Base-by-base conservation (phyloP, 2,888 invertebrate species). In the Trissolcus brochymenae region DNA sequence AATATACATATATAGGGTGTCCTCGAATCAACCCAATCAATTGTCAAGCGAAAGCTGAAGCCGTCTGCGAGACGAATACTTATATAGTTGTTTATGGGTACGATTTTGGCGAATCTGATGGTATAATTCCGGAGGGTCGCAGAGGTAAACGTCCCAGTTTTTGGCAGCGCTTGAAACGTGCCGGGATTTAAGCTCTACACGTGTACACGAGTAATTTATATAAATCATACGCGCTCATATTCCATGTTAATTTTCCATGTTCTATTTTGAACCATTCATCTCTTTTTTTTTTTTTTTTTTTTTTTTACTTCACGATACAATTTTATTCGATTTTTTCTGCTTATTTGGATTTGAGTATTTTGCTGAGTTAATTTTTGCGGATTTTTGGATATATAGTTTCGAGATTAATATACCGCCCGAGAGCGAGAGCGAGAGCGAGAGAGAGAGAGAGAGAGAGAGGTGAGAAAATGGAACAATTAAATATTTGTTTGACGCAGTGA, bases 101-200 rank as follows among this genome's bases (percentile, higher is more conserved):
- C 25, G 6, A 25, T 25, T 25, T 25, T 6, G 25, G 25, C 25
- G 4, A 4, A 25, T 25, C 25, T 25, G 25, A 4, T 25, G 25
- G 25, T 25, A 25, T 25, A 25, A 25, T 25, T 25, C 25, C 25
- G 65, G 43, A 35, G 9, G 35, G 35, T 35, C 35, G 1, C 35
- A 19, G 51, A 61, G 56, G 62, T 62, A 71, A 71, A 71, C 61
- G 62, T 71, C 62, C 70, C 70, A 71, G 51, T 62, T 71, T 71
- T 62, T 61, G 62, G 62, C 70, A 71, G 9, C 19, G 68, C n/a
- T 35, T 35, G 7, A 2, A 35, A 35, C 35, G 13, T 17, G 55
- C 21, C 7, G 16, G 46, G 35, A 68, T 68, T 68, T 43, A 60
- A 46, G 14, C 54, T 16, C 40, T 43, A 59, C 67, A 67, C 46